Percentiles rank a stretch among this genome's conserved stretches.
Conservation (phyloP, 1,140 invertebrate genomes). For the Drosophila equinoxialis region DNA sequence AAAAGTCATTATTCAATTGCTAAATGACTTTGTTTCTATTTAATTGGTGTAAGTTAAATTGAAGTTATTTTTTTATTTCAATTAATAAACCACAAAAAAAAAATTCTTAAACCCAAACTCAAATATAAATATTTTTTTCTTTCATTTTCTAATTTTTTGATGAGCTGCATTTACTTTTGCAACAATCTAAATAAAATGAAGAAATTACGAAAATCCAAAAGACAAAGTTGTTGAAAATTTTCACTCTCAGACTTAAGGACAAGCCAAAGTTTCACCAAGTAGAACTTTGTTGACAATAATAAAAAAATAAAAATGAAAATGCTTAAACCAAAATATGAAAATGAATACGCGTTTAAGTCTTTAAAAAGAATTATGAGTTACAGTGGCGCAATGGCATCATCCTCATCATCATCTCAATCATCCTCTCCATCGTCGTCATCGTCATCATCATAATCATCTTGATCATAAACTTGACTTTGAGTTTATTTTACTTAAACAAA, state of each 20-base stretch:
- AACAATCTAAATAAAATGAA: conserved; percentile 36
- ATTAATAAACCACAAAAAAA: conserved; percentile 17
- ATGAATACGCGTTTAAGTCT: conserved; percentile 74
- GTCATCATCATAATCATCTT: conserved; percentile 1
- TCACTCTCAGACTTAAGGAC: conserved; percentile 46
- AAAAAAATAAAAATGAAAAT: conserved; percentile 31
- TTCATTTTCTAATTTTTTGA: conserved; percentile 13
- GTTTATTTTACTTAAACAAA: conserved; percentile 50
- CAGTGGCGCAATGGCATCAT: conserved; percentile 23
- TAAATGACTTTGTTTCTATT: background rate
- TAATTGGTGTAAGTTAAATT: background rate
- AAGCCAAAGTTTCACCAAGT: conserved; percentile 6
- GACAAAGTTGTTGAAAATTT: conserved; percentile 41
- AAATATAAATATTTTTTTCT: background rate
- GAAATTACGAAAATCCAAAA: conserved; percentile 42
- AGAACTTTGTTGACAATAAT: conserved; percentile 59
- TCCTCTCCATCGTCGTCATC: background rate
- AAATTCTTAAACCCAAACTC: background rate
- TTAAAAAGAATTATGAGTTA: conserved; percentile 65
- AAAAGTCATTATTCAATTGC: background rate
- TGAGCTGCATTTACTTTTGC: conserved; percentile 31
- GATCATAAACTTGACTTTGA: conserved; percentile 56
- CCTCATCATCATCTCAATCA: background rate
- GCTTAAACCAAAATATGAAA: conserved; percentile 41
- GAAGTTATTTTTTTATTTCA: conserved; percentile 30